A percentile compares a stretch with the other conserved stretches of the same genome.
These are phyloP conservation scores for Quadriops clusia DNA, from an alignment of 2,888 invertebrate genomes.

Conservation along the genomic window DNA sequence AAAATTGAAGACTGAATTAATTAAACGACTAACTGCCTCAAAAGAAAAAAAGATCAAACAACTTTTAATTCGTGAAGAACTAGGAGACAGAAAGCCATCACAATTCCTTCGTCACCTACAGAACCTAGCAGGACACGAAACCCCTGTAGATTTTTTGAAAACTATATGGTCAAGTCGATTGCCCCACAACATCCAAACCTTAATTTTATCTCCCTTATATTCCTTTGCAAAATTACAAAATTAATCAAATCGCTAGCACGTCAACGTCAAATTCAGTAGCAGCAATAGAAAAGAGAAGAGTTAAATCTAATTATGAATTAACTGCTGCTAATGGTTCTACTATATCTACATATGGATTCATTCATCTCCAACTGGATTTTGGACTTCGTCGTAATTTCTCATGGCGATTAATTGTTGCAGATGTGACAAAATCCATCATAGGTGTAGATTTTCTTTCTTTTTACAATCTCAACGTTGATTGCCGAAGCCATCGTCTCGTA, in stretches of 20 bases:
- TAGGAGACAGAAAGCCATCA: conserved; percentile 13
- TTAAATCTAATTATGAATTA: background rate
- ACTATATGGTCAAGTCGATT: conserved; percentile 5
- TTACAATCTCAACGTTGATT: background rate
- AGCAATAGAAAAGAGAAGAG: too few relatives aligned
- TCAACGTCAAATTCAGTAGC: too few relatives aligned
- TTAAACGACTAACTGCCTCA: conserved; percentile 12
- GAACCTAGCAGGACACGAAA: conserved; percentile 9
- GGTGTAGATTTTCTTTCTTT: conserved; percentile 1
- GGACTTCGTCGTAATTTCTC: too few relatives aligned
- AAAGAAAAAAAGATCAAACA: conserved; percentile 7
- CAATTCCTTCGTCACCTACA: conserved; percentile 12
- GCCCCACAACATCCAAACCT: background rate
- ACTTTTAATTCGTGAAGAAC: conserved; percentile 10
- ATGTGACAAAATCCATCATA: background rate
- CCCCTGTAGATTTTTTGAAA: conserved; percentile 11
- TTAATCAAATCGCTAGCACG: too few relatives aligned
- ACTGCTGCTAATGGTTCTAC: too few relatives aligned
- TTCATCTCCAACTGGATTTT: too few relatives aligned
- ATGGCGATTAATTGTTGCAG: too few relatives aligned
- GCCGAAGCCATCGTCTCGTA: background rate
- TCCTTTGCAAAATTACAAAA: too few relatives aligned
- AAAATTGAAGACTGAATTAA: conserved; percentile 19
- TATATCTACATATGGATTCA: too few relatives aligned
- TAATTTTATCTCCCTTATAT: too few relatives aligned